phyloP scores from a whole-genome alignment of 2,888 invertebrate species.

The Phytoseiulus persimilis region DNA sequence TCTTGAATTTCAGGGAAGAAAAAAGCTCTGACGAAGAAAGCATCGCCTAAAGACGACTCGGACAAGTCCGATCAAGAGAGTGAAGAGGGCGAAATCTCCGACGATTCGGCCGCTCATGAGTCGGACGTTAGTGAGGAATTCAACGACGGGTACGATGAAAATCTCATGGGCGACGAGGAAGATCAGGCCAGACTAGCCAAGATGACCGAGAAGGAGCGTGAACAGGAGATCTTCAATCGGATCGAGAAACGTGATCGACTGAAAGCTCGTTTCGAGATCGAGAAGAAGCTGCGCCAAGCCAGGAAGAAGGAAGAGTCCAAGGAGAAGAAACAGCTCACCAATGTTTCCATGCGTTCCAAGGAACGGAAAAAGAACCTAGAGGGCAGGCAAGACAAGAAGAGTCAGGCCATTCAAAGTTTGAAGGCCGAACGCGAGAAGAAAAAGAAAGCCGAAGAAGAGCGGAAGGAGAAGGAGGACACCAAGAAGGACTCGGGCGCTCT shows the following conservation, averaged over 20 bases:
- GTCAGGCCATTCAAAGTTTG: conserved; percentile 83
- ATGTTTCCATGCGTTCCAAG: conserved; percentile 66
- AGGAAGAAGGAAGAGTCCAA: conserved; percentile 58
- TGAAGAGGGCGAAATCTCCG: conserved; percentile 40
- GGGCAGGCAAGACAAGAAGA: conserved; percentile 71
- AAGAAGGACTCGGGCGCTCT: conserved; percentile 50
- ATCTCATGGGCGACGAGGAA: conserved; percentile 92
- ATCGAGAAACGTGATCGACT: conserved; percentile 87
- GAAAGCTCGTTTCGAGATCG: conserved; percentile 90
- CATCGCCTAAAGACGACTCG: neutral
- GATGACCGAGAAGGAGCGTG: conserved; percentile 92
- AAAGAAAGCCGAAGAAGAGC: conserved; percentile 59
- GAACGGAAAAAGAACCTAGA: conserved; percentile 84
- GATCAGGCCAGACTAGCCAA: conserved; percentile 74
- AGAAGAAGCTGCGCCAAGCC: conserved; percentile 77
- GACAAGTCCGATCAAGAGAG: neutral
- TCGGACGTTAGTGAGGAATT: conserved; percentile 60
- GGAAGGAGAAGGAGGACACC: conserved; percentile 50
- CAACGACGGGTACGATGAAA: conserved; percentile 91
- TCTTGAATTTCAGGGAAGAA: neutral
- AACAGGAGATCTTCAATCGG: conserved; percentile 91
- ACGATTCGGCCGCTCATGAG: conserved; percentile 45
- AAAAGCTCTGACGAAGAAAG: conserved; percentile 16
- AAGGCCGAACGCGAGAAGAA: conserved; percentile 84
- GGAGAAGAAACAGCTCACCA: conserved; percentile 46